Percentiles rank a stretch among this genome's conserved stretches.
These are phyloP conservation scores for Drosophila truncata DNA, from an alignment of 1,140 invertebrate genomes.

Conservation along the genomic window DNA sequence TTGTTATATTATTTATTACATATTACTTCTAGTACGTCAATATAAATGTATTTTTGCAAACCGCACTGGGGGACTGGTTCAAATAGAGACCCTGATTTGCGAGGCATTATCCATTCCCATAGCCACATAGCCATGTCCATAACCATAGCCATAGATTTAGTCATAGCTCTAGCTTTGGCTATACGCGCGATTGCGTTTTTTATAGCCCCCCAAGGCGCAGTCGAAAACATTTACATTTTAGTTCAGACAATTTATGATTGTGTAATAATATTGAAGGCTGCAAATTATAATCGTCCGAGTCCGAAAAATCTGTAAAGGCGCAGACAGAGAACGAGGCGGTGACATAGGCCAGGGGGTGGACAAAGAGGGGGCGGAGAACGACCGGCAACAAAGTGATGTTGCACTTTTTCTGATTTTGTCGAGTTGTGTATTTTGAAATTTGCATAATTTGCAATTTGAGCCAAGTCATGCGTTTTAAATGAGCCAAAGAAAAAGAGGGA, in stretches of 20 bases:
- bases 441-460: conserved; percentile 65
- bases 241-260: conserved; percentile 57
- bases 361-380: conserved; percentile 7
- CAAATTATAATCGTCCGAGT: conserved; percentile 46
- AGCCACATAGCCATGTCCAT: conserved; percentile 31
- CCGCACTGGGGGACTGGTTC: background rate
- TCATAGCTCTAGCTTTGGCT: conserved; percentile 27
- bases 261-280: conserved; percentile 61
- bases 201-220: conserved; percentile 32
- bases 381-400: conserved; percentile 54
- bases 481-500: conserved; percentile 31
- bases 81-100: conserved; percentile 25
- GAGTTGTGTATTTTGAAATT: conserved; percentile 47
- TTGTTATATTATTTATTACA: background rate
- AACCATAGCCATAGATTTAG: conserved; percentile 37
- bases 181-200: conserved; percentile 34
- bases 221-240: conserved; percentile 44
- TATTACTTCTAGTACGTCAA: background rate
- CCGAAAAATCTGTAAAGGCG: conserved; percentile 39
- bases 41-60: background rate
- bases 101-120: conserved; percentile 29
- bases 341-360: background rate
- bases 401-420: conserved; percentile 54
- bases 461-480: conserved; percentile 65
- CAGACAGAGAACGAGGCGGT: background rate